These are phyloP conservation scores for Erpetoichthys calabaricus DNA, from an alignment of 2,797 vertebrate genomes.

Conservation along the genomic window DNA sequence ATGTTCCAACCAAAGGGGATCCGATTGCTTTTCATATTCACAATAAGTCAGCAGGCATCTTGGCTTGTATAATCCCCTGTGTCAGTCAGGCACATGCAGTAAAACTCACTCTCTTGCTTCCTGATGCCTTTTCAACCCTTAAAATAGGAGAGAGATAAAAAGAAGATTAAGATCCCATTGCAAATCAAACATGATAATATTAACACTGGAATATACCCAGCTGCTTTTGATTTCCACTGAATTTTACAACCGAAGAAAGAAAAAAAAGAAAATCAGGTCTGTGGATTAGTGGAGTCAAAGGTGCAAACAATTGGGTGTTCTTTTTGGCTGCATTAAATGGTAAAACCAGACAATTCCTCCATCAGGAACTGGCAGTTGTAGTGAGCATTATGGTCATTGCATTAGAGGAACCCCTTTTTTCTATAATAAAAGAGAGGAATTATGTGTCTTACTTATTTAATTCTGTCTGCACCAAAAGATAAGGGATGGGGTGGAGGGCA, in stretches of 20 bases:
- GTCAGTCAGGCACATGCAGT: slow-evolving; percentile 29
- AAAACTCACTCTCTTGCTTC: slow-evolving; percentile 30
- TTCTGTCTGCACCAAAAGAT: too few species aligned
- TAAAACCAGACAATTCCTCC: too few species aligned
- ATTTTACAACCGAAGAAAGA: slow-evolving; percentile 18
- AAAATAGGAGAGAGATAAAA: slow-evolving; percentile 24
- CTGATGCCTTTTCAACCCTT: slow-evolving; percentile 39
- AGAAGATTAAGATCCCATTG: slow-evolving; percentile 39
- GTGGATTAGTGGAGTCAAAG: slow-evolving; percentile 38
- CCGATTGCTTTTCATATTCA: slow-evolving; percentile 21
- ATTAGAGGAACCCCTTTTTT: too few species aligned
- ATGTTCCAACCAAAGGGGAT: slow-evolving; percentile 16
- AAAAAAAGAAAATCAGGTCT: slow-evolving; percentile 37
- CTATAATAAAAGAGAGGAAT: too few species aligned
- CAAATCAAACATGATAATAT: slow-evolving; percentile 30
- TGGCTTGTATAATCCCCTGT: slow-evolving; percentile 26
- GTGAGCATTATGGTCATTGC: too few species aligned
- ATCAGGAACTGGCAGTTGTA: too few species aligned
- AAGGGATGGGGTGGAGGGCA: not conserved
- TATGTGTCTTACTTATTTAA: too few species aligned
- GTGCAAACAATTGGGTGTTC: slow-evolving; percentile 27
- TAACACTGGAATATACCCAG: slow-evolving; percentile 28
- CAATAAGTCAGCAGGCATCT: slow-evolving; percentile 29
- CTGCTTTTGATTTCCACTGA: slow-evolving; percentile 24
- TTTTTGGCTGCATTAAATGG: slow-evolving; percentile 7